These are phyloP conservation scores for Brachionus angularis DNA, from an alignment of 1,140 invertebrate genomes.

Conservation along the genomic window DNA sequence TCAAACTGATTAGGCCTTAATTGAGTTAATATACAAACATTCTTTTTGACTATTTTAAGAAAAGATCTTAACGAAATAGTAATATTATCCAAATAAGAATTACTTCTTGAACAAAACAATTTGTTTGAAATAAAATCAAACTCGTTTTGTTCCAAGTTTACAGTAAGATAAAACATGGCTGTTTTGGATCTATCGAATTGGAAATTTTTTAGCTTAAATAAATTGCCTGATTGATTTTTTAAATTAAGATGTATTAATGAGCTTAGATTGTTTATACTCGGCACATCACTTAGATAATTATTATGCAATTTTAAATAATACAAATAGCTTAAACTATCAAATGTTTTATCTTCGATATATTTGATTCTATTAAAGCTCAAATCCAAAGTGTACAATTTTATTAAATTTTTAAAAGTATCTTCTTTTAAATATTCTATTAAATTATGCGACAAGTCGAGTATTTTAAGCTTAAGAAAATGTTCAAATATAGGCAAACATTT, in stretches of 20 bases:
- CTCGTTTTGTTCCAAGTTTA: conserved; percentile 20
- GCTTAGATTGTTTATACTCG: not conserved
- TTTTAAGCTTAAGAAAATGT: not conserved
- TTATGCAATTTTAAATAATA: conserved; percentile 11
- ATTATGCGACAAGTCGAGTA: conserved; percentile 16
- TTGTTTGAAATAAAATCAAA: not conserved
- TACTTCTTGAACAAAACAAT: not conserved
- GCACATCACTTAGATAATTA: conserved; percentile 28
- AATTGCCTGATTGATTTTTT: conserved; percentile 35
- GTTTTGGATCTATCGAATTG: conserved; percentile 4
- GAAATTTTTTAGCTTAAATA: not conserved
- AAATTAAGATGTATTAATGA: conserved; percentile 6
- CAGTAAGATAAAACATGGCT: not conserved
- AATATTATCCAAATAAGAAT: conserved; percentile 12
- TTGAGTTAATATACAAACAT: not conserved
- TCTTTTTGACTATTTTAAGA: not conserved
- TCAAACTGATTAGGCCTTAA: no score
- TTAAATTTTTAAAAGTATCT: conserved; percentile 20
- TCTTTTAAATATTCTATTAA: not conserved
- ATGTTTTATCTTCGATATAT: not conserved
- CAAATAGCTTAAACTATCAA: not conserved
- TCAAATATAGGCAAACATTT: conserved; percentile 17
- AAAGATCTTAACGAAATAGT: not conserved
- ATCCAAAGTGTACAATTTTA: not conserved
- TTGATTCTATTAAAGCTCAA: conserved; percentile 1